Evolutionary conservation across 1,140 invertebrate species (phyloP).

Genomic region (Sesamia nonagrioides): DNA sequence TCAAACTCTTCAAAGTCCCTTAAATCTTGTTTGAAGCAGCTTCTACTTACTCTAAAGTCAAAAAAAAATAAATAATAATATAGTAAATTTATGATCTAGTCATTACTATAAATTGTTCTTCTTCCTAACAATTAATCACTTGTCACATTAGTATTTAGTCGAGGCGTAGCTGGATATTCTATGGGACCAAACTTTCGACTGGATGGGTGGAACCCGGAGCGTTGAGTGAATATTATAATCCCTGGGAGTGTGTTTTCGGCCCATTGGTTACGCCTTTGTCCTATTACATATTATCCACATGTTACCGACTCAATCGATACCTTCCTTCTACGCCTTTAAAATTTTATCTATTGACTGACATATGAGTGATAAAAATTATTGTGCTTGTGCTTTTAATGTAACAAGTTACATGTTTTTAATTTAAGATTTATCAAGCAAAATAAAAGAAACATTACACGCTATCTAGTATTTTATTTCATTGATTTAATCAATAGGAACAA

Average conservation of each 20-base stretch:
- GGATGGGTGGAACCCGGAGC: constrained; percentile 67
- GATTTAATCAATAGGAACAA: not conserved
- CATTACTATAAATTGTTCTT: constrained; percentile 54
- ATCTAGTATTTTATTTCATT: constrained; percentile 65
- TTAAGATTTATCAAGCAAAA: constrained; percentile 82
- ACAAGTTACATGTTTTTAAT: constrained; percentile 85
- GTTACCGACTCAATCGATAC: constrained; percentile 66
- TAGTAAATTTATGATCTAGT: constrained; percentile 60
- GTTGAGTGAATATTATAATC: constrained; percentile 58
- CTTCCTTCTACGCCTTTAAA: constrained; percentile 86
- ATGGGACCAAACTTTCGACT: constrained; percentile 79
- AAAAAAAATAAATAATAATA: constrained; percentile 13
- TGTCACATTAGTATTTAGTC: constrained; percentile 56
- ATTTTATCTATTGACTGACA: constrained; percentile 85
- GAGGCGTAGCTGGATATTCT: constrained; percentile 80
- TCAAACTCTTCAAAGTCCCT: constrained; percentile 21
- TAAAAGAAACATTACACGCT: constrained; percentile 79
- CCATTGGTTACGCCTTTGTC: constrained; percentile 82
- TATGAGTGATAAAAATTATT: constrained; percentile 85
- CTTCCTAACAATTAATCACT: constrained; percentile 40
- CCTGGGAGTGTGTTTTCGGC: constrained; percentile 73
- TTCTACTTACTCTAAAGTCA: constrained; percentile 38
- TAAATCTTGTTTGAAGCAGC: constrained; percentile 45
- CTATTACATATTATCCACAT: constrained; percentile 50
- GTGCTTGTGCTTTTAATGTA: constrained; percentile 88